Base-by-base conservation (phyloP, 2,113 vertebrate species). In the Arvicanthis niloticus region DNA sequence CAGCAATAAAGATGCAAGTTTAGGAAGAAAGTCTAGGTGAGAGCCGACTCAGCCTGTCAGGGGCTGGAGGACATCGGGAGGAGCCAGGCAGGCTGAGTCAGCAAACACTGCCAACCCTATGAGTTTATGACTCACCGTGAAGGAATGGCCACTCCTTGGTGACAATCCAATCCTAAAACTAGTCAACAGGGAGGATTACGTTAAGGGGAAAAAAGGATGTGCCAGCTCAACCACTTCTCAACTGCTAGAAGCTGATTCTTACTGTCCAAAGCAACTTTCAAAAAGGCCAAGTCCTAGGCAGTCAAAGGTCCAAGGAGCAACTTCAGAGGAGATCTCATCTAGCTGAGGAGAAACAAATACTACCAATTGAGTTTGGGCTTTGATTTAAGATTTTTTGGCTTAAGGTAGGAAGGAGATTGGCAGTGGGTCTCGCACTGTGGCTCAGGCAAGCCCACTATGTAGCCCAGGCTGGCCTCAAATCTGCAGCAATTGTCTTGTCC, bases 131-230 rank as follows among this genome's bases (percentile, higher is more conserved):
- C 42, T 97, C 95, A 96, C 58, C 48, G 5, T n/a, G 45, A 89
- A 96, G 88, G 70, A 95, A 96, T 73, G 85, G 34, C 91, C 96
- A 97, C 95, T 97, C 91, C 96, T 94, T 62, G 11, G 82, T 96
- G 94, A 97, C 76, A 93, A 67, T 67, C 42, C 91, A 89, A 93
- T 81, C 26, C 95, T 62, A 96, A 94, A 93, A 72, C 48, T 13
- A 34, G 95, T 13, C 88, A 89, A 94, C 58, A 93, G 62, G 82
- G 6, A 81, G 40, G 37, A 90, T 89, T 84, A 73, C 65, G 78
- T 53, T 29, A 72, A 26, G 62, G 31, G 12, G 10, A 53, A 60
- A 45, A 62, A 45, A 7, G 1, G 12, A 67, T 10, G 31, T 16
- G 37, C 70, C 78, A 87, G 86, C 7, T 68, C n/a, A 92, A 73